phyloP scores from a whole-genome alignment of 2,888 invertebrate species.

The Dicycla oo region DNA sequence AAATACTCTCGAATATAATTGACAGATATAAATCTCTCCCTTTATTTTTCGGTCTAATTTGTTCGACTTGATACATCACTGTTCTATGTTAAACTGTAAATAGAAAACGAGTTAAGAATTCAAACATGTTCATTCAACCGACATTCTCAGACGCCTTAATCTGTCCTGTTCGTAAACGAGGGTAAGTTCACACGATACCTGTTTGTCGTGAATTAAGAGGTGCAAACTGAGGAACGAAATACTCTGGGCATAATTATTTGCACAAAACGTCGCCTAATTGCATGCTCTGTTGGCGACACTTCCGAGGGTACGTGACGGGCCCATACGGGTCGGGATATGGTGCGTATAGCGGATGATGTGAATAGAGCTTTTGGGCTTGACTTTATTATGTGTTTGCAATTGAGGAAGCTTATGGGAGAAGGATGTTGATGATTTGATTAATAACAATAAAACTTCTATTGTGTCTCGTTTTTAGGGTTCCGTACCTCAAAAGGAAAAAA shows the following conservation, averaged over 20 bases:
- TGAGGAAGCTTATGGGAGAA: no score
- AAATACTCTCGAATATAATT: slow-evolving; percentile 49
- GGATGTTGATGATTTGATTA: neutral
- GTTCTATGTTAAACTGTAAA: slow-evolving; percentile 32
- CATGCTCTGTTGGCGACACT: slow-evolving; percentile 85
- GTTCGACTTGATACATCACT: slow-evolving; percentile 40
- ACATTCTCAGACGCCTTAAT: slow-evolving; percentile 67
- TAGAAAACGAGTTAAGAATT: slow-evolving; percentile 32
- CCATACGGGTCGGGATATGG: slow-evolving; percentile 59
- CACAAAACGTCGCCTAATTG: slow-evolving; percentile 87
- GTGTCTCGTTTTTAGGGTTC: no score
- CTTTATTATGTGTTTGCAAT: slow-evolving; percentile 12
- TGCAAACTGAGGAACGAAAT: slow-evolving; percentile 74
- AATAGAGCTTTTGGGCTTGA: slow-evolving; percentile 28
- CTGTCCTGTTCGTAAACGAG: slow-evolving; percentile 58
- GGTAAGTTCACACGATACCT: slow-evolving; percentile 68
- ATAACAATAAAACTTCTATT: no score
- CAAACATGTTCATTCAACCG: slow-evolving; percentile 56
- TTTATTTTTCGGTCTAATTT: slow-evolving; percentile 57
- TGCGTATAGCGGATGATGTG: slow-evolving; percentile 58
- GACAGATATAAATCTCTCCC: slow-evolving; percentile 51
- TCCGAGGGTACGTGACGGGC: slow-evolving; percentile 80
- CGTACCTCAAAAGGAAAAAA: no score
- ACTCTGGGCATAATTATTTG: slow-evolving; percentile 84
- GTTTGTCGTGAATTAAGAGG: slow-evolving; percentile 80